Conservation (phyloP, 1,140 invertebrate species). For the Atta texana region DNA sequence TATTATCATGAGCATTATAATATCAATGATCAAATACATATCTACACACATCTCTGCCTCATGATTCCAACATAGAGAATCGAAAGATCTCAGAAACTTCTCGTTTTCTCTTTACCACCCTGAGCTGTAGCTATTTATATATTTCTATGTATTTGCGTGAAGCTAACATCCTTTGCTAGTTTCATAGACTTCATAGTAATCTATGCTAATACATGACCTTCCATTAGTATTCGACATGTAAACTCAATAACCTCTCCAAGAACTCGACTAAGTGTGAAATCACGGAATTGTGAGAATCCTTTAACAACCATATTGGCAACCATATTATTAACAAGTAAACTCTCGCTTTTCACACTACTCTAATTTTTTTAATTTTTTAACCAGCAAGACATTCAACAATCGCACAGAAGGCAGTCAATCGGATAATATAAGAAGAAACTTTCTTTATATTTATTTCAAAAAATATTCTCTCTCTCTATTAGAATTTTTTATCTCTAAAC, state of each 20-base stretch:
- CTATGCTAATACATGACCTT: conserved; percentile 4
- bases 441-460: background rate
- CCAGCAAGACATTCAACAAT: background rate
- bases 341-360: background rate
- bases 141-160: conserved; percentile 3
- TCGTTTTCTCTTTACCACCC: background rate
- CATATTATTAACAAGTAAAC: background rate
- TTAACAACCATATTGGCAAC: no score
- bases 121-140: background rate
- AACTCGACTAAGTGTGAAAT: conserved; percentile 36
- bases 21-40: background rate
- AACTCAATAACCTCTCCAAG: background rate
- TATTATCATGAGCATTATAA: background rate
- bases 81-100: background rate
- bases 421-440: background rate
- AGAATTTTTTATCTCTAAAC: no score
- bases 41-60: background rate
- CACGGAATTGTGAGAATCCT: background rate
- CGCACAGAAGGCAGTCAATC: no score
- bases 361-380: background rate
- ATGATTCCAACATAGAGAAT: background rate
- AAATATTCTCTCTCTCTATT: no score
- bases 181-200: background rate
- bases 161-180: conserved; percentile 12
- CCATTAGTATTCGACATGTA: no score